Base-by-base conservation (phyloP, 64 coral and sea anemone genomes). In the Pocillopora damicornis region DNA sequence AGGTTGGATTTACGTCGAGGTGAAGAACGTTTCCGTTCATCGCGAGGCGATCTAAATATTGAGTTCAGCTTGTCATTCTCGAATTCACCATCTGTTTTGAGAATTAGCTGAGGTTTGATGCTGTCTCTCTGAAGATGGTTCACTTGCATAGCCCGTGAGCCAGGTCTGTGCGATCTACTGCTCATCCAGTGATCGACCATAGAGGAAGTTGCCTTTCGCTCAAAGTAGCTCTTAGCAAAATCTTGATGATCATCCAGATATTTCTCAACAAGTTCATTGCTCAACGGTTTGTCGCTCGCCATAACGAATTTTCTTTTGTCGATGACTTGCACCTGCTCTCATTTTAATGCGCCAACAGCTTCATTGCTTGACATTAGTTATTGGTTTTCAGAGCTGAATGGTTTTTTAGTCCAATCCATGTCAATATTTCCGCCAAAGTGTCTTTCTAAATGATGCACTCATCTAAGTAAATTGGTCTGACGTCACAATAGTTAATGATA, bases 101-200 rank as follows among this genome's bases (percentile, higher is more conserved):
- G 57, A 45, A 88, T 88, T n/a, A 37, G 25, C 13, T 61, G 73
- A 45, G 86, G 15, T 62, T 63, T 88, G 25, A 13, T 51, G 74
- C 67, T 90, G 37, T 97, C 91, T 90, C 82, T 93, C 16, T 89
- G 80, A 20, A 89, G 7, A 20, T 93, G 91, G 17, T 78, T 93
- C 16, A 97, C 88, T 77, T 92, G 79, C 80, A 96, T 89, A 18
- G 90, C 90, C 17, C 91, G 94, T 35, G 91, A 93, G 76, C 88
- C 90, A 62, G 94, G 91, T 57, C 88, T 78, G 20, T 96, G 91
- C 11, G 94, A 96, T 56, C 88, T 86, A 65, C 76, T 87, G 73
- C 79, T 86, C 94, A 96, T 96, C 94, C 94, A 96, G 16, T 96
- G 79, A 80, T 96, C 94, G 45, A 96, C 88, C 94, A 96, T 96